Evolutionary conservation across 2,113 vertebrate species (phyloP), one percentile per base, ranked within the genome.

Genomic region (Halcyon senegalensis): DNA sequence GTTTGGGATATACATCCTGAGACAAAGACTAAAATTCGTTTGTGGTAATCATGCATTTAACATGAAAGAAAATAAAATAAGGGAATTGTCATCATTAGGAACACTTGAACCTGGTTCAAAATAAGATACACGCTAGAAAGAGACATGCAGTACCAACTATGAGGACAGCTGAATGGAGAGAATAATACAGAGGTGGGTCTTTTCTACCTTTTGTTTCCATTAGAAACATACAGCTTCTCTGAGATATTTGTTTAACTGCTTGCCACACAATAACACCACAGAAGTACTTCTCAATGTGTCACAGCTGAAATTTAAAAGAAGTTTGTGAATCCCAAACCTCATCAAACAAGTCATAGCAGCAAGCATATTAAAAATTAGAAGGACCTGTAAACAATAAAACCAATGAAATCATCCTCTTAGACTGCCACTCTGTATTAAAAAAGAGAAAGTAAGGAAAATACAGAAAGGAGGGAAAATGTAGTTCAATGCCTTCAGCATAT

Each of bases 291-390:
- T 60, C 53, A 72, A 27, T 9, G 4, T 55, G 50, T 74, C 16
- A 58, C 51, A 70, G 46, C 64, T 78, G 79, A 84, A 30, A 64
- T 23, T 89, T 89, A 64, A 44, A 31, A 84, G 37, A 58, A 75
- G 24, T 11, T 69, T 63, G 51, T 76, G 93, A 92, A 93, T 43
- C 30, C 24, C 17, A 43, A 3, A 84, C 24, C 35, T 74, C 30
- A 68, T n/a, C 63, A 67, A 90, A 90, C 0, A 4, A 93, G 41
- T 77, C 79, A 70, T 27, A 69, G 28, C 31, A 39, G 14, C 60
- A 84, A 75, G 35, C 9, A 76, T 39, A 58, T 87, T 96, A 86
- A 88, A 95, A 89, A 84, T 60, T 63, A 89, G 78, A n/a, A 64
- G 24, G 41, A 75, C n/a, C 21, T 66, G 33, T 56, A 84, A 91